Base-by-base conservation (phyloP, 1,140 invertebrate genomes). In the Eupeodes corollae region DNA sequence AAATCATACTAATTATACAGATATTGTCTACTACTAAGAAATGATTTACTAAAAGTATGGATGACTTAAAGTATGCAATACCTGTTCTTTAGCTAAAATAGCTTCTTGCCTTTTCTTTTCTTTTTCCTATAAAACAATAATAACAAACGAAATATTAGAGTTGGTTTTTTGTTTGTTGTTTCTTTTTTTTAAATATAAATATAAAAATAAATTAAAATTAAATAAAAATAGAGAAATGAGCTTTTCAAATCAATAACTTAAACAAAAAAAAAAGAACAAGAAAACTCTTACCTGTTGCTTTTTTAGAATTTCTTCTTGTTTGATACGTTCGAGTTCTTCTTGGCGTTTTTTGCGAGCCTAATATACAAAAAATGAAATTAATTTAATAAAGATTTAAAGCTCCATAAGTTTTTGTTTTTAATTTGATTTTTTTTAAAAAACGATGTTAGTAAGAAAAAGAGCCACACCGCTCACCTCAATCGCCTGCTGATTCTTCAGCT, bases 81-180 rank as follows among this genome's bases (percentile, higher is more conserved):
- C 88, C 84, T 91, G 88, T 75, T 91, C 88, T 72, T 90, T 91
- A 46, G 88, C 69, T 60, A 90, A 75, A 32, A 87, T 80, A 49
- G 86, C 82, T 69, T 91, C 86, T 65, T 90, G 87, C 58, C 86
- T 74, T 70, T 89, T 90, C 61, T 89, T 70, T 71, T 91, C 88
- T 66, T 86, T 79, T 69, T 91, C 88, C 87, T 89, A 71, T 37
- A 81, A 76, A 69, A 69, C 63, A 66, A 59, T 49, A 59, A 56
- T 54, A 57, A 59, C 48, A 51, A 44, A 43, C 46, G n/a, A 53
- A 49, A 45, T 15, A 12, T 18, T 18, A 33, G 34, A 42, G 15
- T 38, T 14, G n/a, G 10, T 11, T 11, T 35, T 35, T n/a, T 35
- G 33, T 35, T 10, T 10, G 33, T 14, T 14, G 3, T 38, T 38